phyloP scores from a whole-genome alignment of 2,113 vertebrate species.

The Hippocampus abdominalis region DNA sequence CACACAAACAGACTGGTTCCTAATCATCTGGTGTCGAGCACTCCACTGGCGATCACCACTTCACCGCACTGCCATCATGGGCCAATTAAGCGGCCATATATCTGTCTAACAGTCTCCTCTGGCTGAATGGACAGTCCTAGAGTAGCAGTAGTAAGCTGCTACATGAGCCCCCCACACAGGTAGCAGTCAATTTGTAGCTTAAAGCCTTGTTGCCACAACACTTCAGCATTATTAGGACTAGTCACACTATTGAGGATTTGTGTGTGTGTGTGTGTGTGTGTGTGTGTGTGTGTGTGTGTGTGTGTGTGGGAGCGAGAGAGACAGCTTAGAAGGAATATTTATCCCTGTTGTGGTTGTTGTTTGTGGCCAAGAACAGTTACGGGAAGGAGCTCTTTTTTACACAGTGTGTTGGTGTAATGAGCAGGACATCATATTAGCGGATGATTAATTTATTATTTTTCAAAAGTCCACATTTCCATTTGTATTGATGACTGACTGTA shows the following conservation, averaged over 20 bases:
- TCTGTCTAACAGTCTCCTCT: slow-evolving; percentile 70
- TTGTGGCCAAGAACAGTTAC: slow-evolving; percentile 3
- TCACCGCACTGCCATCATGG: slow-evolving; percentile 74
- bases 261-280: slow-evolving; percentile 23
- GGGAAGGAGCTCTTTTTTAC: not conserved
- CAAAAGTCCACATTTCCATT: not conserved
- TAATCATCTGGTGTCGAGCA: slow-evolving; percentile 74
- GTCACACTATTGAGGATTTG: slow-evolving; percentile 54
- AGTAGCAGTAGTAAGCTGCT: slow-evolving; percentile 53
- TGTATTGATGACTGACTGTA: not conserved
- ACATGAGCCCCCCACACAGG: slow-evolving; percentile 58
- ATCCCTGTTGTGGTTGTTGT: slow-evolving; percentile 14
- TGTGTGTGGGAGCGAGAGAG: slow-evolving; percentile 15
- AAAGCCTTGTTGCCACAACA: slow-evolving; percentile 69
- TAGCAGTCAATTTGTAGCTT: slow-evolving; percentile 72
- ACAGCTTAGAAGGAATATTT: slow-evolving; percentile 14
- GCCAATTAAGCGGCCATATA: slow-evolving; percentile 78
- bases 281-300: slow-evolving; percentile 21
- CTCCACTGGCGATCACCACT: slow-evolving; percentile 74
- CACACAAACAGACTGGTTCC: slow-evolving; percentile 42
- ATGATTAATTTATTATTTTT: not conserved
- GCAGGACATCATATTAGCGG: not conserved
- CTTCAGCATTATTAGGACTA: slow-evolving; percentile 68
- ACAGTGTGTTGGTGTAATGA: not conserved
- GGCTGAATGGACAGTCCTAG: slow-evolving; percentile 65